Percentiles rank a stretch among this genome's conserved stretches.
These are phyloP conservation scores for Caradrina clavipalpis DNA, from an alignment of 2,888 invertebrate genomes.

Conservation along the genomic window DNA sequence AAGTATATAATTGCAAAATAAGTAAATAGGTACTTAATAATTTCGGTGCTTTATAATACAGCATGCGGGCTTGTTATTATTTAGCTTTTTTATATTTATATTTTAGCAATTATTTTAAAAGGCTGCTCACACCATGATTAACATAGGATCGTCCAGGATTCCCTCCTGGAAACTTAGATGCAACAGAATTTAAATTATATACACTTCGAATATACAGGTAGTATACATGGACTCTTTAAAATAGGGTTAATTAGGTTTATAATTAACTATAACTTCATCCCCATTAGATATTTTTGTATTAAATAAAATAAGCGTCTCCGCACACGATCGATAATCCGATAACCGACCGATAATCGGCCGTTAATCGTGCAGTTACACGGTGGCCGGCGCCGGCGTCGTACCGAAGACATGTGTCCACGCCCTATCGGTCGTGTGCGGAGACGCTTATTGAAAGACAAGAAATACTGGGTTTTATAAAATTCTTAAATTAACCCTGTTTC, in stretches of 20 bases:
- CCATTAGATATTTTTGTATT: neutral
- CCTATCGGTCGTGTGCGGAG: too few relatives aligned
- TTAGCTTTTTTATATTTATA: constrained; percentile 40
- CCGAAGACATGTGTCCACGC: too few relatives aligned
- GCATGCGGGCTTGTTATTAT: constrained; percentile 66
- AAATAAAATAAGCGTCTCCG: too few relatives aligned
- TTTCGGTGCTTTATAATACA: constrained; percentile 60
- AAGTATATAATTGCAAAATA: constrained; percentile 16
- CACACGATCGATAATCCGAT: too few relatives aligned
- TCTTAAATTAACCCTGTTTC: constrained; percentile 12
- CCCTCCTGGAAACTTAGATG: constrained; percentile 46
- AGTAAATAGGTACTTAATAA: constrained; percentile 2
- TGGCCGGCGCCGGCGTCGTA: too few relatives aligned
- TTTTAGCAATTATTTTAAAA: constrained; percentile 49
- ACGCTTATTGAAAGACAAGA: too few relatives aligned
- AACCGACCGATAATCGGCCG: too few relatives aligned
- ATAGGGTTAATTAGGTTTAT: constrained; percentile 26
- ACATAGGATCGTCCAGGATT: constrained; percentile 24
- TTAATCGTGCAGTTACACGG: too few relatives aligned
- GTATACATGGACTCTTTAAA: neutral
- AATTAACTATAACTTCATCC: constrained; percentile 1
- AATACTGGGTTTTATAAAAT: neutral
- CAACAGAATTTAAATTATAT: constrained; percentile 30
- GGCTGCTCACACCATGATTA: constrained; percentile 56
- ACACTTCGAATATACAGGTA: constrained; percentile 11